phyloP scores from a whole-genome alignment of 1,140 invertebrate genomes.

The Ceratina australensis region DNA sequence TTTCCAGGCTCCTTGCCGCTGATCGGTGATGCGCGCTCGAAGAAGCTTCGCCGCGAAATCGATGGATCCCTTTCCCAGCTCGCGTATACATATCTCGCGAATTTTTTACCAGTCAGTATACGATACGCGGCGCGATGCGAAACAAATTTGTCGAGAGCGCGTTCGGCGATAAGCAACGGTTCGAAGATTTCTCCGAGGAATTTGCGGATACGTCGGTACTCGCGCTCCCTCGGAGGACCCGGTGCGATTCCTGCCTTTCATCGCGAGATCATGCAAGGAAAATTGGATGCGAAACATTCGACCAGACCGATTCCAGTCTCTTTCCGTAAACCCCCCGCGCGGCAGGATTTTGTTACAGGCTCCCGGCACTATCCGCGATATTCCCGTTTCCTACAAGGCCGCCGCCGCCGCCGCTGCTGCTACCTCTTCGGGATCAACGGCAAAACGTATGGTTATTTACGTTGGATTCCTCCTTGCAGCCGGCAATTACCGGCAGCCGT shows the following conservation, averaged over 20 bases:
- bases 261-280: conserved; percentile 61
- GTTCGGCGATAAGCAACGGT: conserved; percentile 67
- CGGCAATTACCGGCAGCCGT: conserved; percentile 71
- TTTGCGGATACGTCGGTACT: conserved; percentile 53
- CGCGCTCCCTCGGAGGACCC: conserved; percentile 34
- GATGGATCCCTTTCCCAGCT: neutral
- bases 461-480: conserved; percentile 54
- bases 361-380: neutral
- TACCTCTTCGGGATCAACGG: conserved; percentile 52
- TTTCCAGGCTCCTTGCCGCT: too few relatives aligned
- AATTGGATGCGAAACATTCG: conserved; percentile 58
- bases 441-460: conserved; percentile 51
- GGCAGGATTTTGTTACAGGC: neutral
- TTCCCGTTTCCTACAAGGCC: neutral
- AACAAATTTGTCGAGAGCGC: conserved; percentile 72
- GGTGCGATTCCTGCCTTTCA: conserved; percentile 55
- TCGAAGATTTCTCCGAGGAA: conserved; percentile 75
- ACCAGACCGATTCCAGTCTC: conserved; percentile 36
- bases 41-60: neutral
- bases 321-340: neutral
- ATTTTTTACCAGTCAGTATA: conserved; percentile 66
- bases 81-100: conserved; percentile 40
- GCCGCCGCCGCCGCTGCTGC: too few relatives aligned
- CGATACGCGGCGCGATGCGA: conserved; percentile 63
- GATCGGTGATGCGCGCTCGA: too few relatives aligned